These are phyloP conservation scores for Cephus nigrinus DNA, from an alignment of 2,888 invertebrate genomes.

Conservation along the genomic window DNA sequence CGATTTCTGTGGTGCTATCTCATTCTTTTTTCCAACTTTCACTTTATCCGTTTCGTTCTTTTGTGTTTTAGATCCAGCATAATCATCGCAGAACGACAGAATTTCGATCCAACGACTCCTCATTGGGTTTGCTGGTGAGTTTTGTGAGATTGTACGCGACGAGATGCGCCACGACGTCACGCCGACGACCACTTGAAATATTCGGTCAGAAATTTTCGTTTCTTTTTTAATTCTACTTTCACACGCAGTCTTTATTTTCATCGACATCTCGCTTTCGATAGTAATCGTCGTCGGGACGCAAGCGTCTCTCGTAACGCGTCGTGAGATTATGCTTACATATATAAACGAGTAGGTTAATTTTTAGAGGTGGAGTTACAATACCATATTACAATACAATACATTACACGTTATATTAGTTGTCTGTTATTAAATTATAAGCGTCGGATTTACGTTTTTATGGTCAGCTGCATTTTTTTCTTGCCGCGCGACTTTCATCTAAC, in stretches of 20 bases:
- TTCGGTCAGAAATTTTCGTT: not conserved
- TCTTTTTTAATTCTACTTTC: not conserved
- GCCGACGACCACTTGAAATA: slow-evolving; percentile 52
- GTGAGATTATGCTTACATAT: slow-evolving; percentile 47
- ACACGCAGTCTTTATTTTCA: not conserved
- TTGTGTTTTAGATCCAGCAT: not conserved
- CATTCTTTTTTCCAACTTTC: slow-evolving; percentile 33
- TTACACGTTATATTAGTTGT: slow-evolving; percentile 58
- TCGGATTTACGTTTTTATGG: slow-evolving; percentile 45
- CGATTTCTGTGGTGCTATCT: slow-evolving; percentile 11
- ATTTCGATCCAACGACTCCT: slow-evolving; percentile 28
- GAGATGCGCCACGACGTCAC: slow-evolving; percentile 65
- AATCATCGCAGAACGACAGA: not conserved
- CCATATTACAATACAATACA: slow-evolving; percentile 60
- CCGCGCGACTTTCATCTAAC: slow-evolving; percentile 16
- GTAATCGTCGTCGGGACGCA: slow-evolving; percentile 1
- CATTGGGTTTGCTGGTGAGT: slow-evolving; percentile 67
- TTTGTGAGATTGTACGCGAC: slow-evolving; percentile 69
- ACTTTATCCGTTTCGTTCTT: slow-evolving; percentile 25
- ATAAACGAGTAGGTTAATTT: slow-evolving; percentile 46
- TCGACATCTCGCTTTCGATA: not conserved
- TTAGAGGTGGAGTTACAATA: slow-evolving; percentile 52
- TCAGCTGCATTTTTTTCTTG: slow-evolving; percentile 32
- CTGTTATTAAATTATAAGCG: slow-evolving; percentile 60
- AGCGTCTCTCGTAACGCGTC: slow-evolving; percentile 27